Conservation (phyloP, 23 tunicate species). For the Clavelina lepadiformis region DNA sequence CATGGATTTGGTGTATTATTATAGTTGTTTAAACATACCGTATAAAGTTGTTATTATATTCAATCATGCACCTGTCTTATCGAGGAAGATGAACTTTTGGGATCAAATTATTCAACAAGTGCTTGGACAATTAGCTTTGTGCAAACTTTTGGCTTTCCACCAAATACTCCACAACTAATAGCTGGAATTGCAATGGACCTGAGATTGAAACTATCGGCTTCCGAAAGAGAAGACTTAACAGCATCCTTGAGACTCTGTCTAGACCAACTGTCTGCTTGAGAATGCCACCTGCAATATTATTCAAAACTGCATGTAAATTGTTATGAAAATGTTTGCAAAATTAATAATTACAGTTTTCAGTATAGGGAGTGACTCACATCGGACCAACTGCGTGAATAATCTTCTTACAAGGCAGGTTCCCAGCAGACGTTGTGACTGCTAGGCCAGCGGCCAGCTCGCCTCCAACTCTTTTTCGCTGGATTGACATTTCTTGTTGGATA, state of each 20-base stretch:
- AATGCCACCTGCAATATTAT: neutral
- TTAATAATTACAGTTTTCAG: neutral
- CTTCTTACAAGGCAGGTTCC: conserved; percentile 34
- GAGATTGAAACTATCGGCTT: conserved; percentile 3
- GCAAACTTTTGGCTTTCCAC: conserved; percentile 31
- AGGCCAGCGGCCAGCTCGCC: conserved; percentile 13
- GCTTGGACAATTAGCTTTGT: conserved; percentile 32
- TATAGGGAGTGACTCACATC: conserved; percentile 14
- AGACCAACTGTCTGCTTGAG: neutral
- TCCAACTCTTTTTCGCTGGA: neutral
- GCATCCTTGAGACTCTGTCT: neutral
- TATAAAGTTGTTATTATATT: too few species aligned
- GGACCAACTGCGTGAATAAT: conserved; percentile 47
- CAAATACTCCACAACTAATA: conserved; percentile 56
- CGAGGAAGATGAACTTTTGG: neutral
- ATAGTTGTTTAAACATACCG: too few species aligned
- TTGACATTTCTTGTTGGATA: conserved; percentile 9
- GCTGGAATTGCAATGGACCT: conserved; percentile 50
- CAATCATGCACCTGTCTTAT: too few species aligned
- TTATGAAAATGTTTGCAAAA: neutral
- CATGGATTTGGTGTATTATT: too few species aligned
- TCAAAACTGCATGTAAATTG: neutral
- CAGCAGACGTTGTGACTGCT: conserved; percentile 27
- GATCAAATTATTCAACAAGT: conserved; percentile 5
- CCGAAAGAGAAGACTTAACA: conserved; percentile 10